These are phyloP conservation scores for Acarapis woodi DNA, from an alignment of 1,140 invertebrate genomes.

Conservation along the genomic window DNA sequence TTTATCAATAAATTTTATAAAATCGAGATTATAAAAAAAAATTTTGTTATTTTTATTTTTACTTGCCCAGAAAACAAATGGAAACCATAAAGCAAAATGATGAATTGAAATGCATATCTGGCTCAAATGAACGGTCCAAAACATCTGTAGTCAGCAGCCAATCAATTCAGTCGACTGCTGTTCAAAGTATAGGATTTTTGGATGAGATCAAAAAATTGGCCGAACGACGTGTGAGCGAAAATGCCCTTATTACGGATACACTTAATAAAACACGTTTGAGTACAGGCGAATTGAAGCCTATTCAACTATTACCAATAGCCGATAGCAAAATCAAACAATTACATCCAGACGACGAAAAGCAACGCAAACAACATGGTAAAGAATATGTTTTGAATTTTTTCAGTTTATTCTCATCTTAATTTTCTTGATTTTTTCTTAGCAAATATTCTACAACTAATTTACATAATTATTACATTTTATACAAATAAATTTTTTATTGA, in stretches of 20 bases:
- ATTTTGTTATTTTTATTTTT: too few relatives aligned
- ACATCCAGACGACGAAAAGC: background rate
- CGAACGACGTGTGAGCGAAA: background rate
- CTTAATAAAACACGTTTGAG: slow-evolving; percentile 2
- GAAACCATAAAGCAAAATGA: background rate
- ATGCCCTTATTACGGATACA: slow-evolving; percentile 2
- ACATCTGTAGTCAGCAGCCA: background rate
- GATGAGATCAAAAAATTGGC: slow-evolving; percentile 5
- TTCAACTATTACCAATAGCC: background rate
- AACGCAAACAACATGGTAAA: slow-evolving; percentile 5
- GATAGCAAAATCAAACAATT: background rate
- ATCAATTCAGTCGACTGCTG: background rate
- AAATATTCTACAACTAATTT: background rate
- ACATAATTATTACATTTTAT: background rate
- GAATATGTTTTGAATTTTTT: background rate
- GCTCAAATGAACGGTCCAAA: background rate
- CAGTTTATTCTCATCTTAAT: background rate
- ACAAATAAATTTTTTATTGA: background rate
- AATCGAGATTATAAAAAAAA: too few relatives aligned
- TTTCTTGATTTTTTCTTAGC: background rate
- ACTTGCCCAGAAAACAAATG: slow-evolving; percentile 1
- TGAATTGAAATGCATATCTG: background rate
- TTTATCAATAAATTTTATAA: too few relatives aligned
- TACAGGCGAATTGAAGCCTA: too few relatives aligned
- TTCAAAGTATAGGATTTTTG: slow-evolving; percentile 2